phyloP scores from a whole-genome alignment of 1,140 invertebrate genomes.

The Cylas formicarius region DNA sequence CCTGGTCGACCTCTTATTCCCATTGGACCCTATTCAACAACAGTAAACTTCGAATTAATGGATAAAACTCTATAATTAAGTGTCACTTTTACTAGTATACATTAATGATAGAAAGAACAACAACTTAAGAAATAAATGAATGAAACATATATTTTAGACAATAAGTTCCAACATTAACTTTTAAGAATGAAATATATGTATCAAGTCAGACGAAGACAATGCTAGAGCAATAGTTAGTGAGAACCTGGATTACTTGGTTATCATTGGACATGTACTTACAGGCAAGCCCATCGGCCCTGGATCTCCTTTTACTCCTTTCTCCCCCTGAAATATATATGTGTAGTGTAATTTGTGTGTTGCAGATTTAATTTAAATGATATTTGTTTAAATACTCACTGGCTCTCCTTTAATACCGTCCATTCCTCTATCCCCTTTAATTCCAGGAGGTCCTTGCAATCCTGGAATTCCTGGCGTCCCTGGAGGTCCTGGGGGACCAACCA shows the following conservation, averaged over 20 bases:
- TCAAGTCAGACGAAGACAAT: no score
- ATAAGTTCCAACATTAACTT: no score
- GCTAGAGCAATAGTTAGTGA: no score
- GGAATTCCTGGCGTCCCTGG: constrained; percentile 67
- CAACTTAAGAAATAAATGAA: no score
- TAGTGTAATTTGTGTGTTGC: neutral
- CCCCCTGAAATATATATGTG: constrained; percentile 59
- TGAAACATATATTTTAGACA: no score
- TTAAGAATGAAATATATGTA: no score
- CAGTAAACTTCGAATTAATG: neutral
- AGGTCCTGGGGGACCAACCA: constrained; percentile 75
- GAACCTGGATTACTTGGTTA: no score
- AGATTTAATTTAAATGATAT: neutral
- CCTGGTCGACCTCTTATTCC: constrained; percentile 71
- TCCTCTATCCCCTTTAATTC: constrained; percentile 82
- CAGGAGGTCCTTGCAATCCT: constrained; percentile 73
- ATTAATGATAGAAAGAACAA: neutral
- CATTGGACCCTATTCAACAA: constrained; percentile 67
- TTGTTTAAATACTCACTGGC: constrained; percentile 51
- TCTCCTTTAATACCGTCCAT: constrained; percentile 84
- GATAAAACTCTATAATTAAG: constrained; percentile 11
- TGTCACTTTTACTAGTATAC: constrained; percentile 8
- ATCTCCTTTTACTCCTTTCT: constrained; percentile 83
- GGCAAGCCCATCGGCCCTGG: constrained; percentile 91
- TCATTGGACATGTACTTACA: constrained; percentile 71